phyloP scores from a whole-genome alignment of 2,797 vertebrate genomes.

The Choloepus didactylus region DNA sequence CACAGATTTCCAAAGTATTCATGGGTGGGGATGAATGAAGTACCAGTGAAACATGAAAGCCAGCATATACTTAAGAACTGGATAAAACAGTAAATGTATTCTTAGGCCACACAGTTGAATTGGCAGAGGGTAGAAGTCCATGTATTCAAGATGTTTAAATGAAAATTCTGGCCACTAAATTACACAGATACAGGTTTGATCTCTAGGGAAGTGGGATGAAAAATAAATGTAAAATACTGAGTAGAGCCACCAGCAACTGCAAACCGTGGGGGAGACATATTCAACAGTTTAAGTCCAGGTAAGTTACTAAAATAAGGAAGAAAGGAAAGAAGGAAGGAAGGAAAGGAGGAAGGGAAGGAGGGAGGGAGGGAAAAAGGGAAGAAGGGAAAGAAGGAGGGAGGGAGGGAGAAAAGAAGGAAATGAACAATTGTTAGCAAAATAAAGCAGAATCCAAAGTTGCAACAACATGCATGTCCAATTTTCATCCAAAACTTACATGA shows the following conservation, averaged over 20 bases:
- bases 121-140: background rate
- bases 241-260: background rate
- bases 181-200: background rate
- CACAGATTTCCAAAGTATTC: background rate
- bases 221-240: background rate
- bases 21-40: background rate
- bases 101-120: background rate
- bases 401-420: too few relatives aligned
- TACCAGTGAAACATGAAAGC: background rate
- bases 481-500: background rate
- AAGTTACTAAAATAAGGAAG: background rate
- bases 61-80: background rate
- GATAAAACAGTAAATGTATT: background rate
- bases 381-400: too few relatives aligned
- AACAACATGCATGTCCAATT: background rate
- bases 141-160: background rate
- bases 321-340: background rate
- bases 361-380: too few relatives aligned
- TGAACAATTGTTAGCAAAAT: background rate
- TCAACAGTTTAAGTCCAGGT: background rate
- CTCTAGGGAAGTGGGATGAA: background rate
- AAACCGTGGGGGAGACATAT: background rate
- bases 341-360: too few relatives aligned
- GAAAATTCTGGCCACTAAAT: background rate
- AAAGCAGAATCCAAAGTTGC: background rate